Base-by-base conservation (phyloP, 1,140 invertebrate genomes). In the Brachionus rotundiformis region DNA sequence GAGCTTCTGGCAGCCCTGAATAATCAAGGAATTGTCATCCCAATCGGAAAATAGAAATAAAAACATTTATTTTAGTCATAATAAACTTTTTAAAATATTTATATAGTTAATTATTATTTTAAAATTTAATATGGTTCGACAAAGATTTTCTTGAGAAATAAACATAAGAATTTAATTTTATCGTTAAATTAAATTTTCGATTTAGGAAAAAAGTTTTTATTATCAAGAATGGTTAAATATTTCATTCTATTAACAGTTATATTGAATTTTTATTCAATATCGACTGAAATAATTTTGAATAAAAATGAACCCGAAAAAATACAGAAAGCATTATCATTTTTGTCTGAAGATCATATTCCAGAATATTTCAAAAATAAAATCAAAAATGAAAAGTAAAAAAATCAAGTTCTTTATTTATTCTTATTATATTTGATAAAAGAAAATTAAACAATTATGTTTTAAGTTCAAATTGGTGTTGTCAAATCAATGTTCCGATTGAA, bases 401-500 rank as follows among this genome's bases (percentile, higher is more conserved):
- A 23, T 59, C 10, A 4, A 19, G 16, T n/a, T 59, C 10, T 59
- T 59, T 7, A 44, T 44, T 13, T 44, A 7, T 44, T 44, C 6
- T 44, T 13, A 7, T 44, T 44, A 49, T 5, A 1, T 49, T 49
- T 49, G 0, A 16, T n/a, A n/a, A n/a, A 16, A 5, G 16, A 49
- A 49, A 49, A 49, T 49, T 7, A 41, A 71, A 41, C 25, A 41
- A 25, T 44, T 41, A 11, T 73, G n/a, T 23, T 49, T 2, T 31
- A 7, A 79, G 76, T 39, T 54, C 47, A 11, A 54, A 79, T 59
- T 79, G 76, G 76, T 79, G 76, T 19, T 79, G 76, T 41, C 49
- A 39, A 79, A 23, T 79, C 10, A 23, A n/a, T 25, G 31, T 33
- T 11, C 76, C 76, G 16, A 25, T 79, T n/a, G 25, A 59, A 36